Evolutionary conservation across 2,888 invertebrate species (phyloP), one percentile per base, ranked within the genome.

Genomic region (Netelia inedita): DNA sequence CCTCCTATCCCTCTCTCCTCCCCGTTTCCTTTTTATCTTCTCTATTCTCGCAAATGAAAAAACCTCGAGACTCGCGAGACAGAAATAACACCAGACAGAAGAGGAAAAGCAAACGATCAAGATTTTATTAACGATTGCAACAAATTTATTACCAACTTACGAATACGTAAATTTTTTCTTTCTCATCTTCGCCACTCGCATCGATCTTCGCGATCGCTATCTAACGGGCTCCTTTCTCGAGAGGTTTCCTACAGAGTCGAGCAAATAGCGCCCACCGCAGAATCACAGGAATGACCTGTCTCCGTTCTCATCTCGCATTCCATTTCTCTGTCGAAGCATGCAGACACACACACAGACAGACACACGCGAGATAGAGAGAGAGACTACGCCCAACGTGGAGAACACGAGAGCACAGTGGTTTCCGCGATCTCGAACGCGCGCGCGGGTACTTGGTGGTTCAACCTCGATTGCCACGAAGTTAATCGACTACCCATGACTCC

Each of bases 381-480:
- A 14, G 41, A 41, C 28, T 19, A 50, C 65, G 74, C 63, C 63
- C 57, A 11, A 46, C 3, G 9, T 57, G 19, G 41, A 66, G 66
- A 59, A 46, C 50, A 8, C 55, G 63, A 71, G 28, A 71, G 28
- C 23, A 55, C 19, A 23, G 63, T 53, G 82, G 76, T 83, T 74
- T 79, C 28, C 73, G 74, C 74, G 68, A 69, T 73, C 61, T 73
- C 68, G 79, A 19, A 57, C 57, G 57, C 57, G 19, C 41, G 57
- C 57, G 35, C 72, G 55, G 2, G 5, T 19, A 2, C 61, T 46
- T 55, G 35, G 78, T n/a, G 72, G 69, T 63, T 68, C 61, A 83
- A 73, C 79, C 69, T 74, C 83, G 74, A 83, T 83, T 79, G 83
- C 83, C 73, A 71, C 69, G 63, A 69, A 83, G 83, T 78, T 82